Percentiles rank a stretch among this genome's conserved stretches.
Evolutionary conservation across 2,797 vertebrate species (phyloP).

Genomic region (Odontamblyopus rebecca): DNA sequence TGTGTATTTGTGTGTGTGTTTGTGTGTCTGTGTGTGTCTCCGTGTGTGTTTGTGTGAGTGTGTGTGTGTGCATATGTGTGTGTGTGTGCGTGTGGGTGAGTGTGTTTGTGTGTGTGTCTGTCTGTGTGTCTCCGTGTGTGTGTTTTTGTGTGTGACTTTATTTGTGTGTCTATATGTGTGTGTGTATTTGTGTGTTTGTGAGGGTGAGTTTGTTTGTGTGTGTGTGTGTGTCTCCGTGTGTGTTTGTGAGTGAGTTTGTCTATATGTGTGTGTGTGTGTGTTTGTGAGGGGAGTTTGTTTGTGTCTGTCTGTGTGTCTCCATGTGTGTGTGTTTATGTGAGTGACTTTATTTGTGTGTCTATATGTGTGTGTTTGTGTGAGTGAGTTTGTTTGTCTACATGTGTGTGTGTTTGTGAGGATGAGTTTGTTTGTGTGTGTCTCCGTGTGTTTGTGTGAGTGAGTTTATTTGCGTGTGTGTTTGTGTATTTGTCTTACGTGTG

Average conservation of each 20-base stretch:
- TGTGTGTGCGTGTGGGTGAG: too few species aligned
- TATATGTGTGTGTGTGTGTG: neutral
- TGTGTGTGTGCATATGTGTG: constrained; percentile 18
- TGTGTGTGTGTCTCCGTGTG: constrained; percentile 16
- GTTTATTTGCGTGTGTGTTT: too few species aligned
- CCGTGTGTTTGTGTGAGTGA: too few species aligned
- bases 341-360: too few species aligned
- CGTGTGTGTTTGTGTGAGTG: constrained; percentile 19
- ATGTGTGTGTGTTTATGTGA: too few species aligned
- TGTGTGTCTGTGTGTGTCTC: too few species aligned
- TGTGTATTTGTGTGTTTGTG: constrained; percentile 4
- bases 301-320: too few species aligned
- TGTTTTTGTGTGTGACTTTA: neutral
- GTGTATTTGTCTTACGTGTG: too few species aligned
- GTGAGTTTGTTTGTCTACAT: constrained; percentile 32
- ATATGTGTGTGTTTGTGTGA: too few species aligned
- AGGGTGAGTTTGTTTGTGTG: neutral
- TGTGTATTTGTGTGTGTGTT: constrained; percentile 4
- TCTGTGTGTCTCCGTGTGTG: neutral
- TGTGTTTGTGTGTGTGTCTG: neutral
- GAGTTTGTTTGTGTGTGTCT: too few species aligned
- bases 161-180: constrained; percentile 13
- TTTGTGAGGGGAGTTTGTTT: constrained; percentile 1
- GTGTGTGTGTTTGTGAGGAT: neutral
- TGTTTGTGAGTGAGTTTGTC: too few species aligned